phyloP scores from a whole-genome alignment of 2,113 vertebrate genomes.

The Paraplagusia blochii region DNA sequence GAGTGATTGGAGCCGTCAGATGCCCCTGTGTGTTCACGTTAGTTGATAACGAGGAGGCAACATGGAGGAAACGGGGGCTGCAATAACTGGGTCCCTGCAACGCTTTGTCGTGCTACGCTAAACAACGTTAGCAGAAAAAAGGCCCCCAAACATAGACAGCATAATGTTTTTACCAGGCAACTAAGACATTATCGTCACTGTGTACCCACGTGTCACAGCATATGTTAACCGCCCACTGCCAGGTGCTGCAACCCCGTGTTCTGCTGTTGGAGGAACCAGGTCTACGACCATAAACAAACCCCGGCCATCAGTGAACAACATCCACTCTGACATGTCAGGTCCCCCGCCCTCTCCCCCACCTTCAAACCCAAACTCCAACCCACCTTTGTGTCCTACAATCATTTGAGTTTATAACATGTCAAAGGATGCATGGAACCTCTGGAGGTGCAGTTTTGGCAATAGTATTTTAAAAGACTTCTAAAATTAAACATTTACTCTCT shows the following conservation, averaged over 20 bases:
- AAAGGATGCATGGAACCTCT: constrained; percentile 13
- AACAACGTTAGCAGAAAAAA: not conserved
- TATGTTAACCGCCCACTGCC: constrained; percentile 5
- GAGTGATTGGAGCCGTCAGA: not conserved
- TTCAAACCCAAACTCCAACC: no score
- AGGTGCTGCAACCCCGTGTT: constrained; percentile 32
- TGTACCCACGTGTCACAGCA: not conserved
- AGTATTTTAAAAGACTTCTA: not conserved
- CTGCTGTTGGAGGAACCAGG: not conserved
- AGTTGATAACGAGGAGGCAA: constrained; percentile 36
- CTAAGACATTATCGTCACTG: not conserved
- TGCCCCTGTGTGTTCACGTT: not conserved
- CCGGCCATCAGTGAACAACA: no score
- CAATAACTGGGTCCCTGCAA: constrained; percentile 6
- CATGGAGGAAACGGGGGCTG: constrained; percentile 48
- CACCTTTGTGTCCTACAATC: not conserved
- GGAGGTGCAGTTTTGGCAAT: constrained; percentile 12
- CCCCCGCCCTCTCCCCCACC: no score
- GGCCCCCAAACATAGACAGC: not conserved
- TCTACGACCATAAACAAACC: not conserved
- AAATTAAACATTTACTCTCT: no score
- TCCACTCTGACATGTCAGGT: no score
- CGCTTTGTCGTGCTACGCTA: constrained; percentile 35
- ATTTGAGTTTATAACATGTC: constrained; percentile 9
- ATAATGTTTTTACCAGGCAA: not conserved